Evolutionary conservation across 2,888 invertebrate species (phyloP), one percentile per base, ranked within the genome.

Genomic region (Syrista parreyssii): DNA sequence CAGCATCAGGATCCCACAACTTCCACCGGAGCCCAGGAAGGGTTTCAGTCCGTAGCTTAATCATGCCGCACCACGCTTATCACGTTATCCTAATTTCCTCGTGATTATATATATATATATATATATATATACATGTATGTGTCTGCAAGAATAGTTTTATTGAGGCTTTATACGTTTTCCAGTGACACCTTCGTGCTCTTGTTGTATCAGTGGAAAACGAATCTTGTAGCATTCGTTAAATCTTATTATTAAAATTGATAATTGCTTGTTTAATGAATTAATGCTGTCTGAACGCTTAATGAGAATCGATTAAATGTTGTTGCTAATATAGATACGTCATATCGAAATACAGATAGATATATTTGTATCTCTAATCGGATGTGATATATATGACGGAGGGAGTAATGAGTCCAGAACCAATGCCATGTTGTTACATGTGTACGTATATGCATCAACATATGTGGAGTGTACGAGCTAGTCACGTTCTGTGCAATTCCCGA

Each of bases 51-150:
- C 35, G 78, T 77, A 79, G 83, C 82, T 83, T 82, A 84, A 84
- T 84, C 84, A 84, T 80, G 79, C 36, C 73, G 79, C 79, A 23
- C 55, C 55, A 9, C 23, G 55, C 23, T 55, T 55, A 55, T 55
- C 55, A 77, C 81, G 80, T 84, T 81, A 83, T 82, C 81, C 81
- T 84, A 84, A 84, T 84, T 83, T 84, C 80, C 76, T 79, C 78
- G 80, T 79, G 82, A 84, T 85, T 84, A 84, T 31, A 30, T 9
- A 23, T 69, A 15, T 30, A 35, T 40, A 40, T 40, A 15, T 15
- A 40, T 9, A 15, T 40, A 40, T 40, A 1, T 34, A 34, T 34
- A 34, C n/a, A n/a, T n/a, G n/a, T n/a, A n/a, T n/a, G n/a, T n/a
- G n/a, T 40, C 2, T 55, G 6, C 23, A 23, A 9, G 23, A 9